A percentile compares a stretch with the other conserved stretches of the same genome.
Evolutionary conservation across 2,797 vertebrate genomes (phyloP).

Genomic region (Helicolenus hilgendorfi): DNA sequence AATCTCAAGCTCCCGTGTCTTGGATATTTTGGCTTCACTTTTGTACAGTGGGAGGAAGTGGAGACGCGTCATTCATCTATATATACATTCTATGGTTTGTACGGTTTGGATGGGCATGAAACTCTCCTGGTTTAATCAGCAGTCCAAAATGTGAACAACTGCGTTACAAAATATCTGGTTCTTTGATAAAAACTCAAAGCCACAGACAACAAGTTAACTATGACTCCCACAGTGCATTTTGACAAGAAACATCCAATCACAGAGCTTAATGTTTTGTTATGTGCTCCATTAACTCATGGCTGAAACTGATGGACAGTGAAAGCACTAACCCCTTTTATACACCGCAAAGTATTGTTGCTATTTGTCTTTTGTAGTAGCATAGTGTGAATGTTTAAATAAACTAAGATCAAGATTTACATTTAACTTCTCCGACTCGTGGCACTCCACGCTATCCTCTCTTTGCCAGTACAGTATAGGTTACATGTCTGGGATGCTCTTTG

Average conservation of each 20-base stretch:
- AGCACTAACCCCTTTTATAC: neutral
- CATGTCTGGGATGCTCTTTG: conserved; percentile 53
- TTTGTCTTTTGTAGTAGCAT: neutral
- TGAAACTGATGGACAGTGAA: neutral
- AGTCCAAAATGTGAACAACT: neutral
- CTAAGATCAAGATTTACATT: neutral
- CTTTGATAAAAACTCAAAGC: neutral
- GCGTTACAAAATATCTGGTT: rapidly evolving
- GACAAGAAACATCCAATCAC: neutral
- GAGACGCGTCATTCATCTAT: too few relatives aligned
- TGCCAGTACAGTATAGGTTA: conserved; percentile 51
- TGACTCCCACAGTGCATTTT: neutral
- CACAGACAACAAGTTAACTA: neutral
- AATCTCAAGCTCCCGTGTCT: too few relatives aligned
- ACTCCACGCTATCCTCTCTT: conserved; percentile 27
- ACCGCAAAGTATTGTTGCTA: neutral
- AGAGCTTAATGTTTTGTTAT: neutral
- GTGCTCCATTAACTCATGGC: neutral
- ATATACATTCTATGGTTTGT: too few relatives aligned
- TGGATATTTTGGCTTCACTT: too few relatives aligned
- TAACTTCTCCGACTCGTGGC: conserved; percentile 15
- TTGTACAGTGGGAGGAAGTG: too few relatives aligned
- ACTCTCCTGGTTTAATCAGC: too few relatives aligned
- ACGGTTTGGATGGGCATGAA: neutral
- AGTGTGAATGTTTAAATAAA: neutral